Evolutionary conservation across 2,888 invertebrate genomes (phyloP).

Genomic region (Drosophila diplacantha): DNA sequence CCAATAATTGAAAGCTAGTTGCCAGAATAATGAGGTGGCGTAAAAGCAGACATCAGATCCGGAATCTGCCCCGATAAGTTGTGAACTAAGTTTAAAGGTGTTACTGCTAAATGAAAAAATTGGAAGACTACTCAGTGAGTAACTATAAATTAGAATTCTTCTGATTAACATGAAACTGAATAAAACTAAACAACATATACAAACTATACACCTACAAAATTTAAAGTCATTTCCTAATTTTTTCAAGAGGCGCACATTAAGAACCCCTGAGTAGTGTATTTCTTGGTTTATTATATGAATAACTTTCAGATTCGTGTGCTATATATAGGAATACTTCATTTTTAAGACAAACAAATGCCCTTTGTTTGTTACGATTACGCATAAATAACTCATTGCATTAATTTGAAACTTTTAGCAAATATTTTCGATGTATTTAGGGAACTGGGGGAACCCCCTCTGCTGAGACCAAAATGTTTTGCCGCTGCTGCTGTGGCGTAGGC

Average conservation of each 20-base stretch:
- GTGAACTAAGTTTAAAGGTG: neutral
- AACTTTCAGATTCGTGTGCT: neutral
- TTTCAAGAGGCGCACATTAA: neutral
- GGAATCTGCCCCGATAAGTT: constrained; percentile 4
- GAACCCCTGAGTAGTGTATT: neutral
- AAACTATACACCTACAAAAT: too few species aligned
- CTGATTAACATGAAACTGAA: too few species aligned
- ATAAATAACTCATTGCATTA: neutral
- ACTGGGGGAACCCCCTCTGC: constrained; percentile 5
- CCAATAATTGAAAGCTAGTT: constrained; percentile 36
- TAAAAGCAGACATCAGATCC: constrained; percentile 5
- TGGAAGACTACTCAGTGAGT: neutral
- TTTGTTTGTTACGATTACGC: neutral
- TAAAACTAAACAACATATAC: neutral
- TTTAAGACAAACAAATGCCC: neutral
- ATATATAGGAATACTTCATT: too few species aligned
- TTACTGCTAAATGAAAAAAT: neutral
- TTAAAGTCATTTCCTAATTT: too few species aligned
- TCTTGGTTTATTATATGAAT: neutral
- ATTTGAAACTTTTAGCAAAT: neutral
- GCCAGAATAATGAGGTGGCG: constrained; percentile 20
- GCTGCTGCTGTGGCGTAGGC: constrained; percentile 22
- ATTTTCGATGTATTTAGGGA: neutral
- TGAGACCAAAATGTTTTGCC: constrained; percentile 21
- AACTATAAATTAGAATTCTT: too few species aligned